phyloP scores from a whole-genome alignment of 2,888 invertebrate genomes.

The Phaedon cochleariae region DNA sequence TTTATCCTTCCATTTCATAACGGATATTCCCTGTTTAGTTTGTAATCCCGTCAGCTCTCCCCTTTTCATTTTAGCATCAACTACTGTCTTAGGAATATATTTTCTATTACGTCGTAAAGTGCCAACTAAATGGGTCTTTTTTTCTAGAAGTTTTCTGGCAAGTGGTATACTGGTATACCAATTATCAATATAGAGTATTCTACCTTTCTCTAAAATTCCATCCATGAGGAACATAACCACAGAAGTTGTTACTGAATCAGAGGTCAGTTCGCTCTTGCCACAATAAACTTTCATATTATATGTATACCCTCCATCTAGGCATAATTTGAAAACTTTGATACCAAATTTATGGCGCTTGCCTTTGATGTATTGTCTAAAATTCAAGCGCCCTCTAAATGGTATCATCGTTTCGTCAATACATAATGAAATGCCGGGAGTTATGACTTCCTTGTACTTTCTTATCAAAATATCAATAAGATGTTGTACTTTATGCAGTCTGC shows the following conservation, averaged over 20 bases:
- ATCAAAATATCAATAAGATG: conserved; percentile 5
- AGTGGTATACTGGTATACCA: conserved; percentile 4
- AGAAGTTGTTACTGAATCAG: neutral
- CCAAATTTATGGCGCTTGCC: neutral
- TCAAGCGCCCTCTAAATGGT: neutral
- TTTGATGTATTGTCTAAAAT: conserved; percentile 13
- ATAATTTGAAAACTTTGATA: conserved; percentile 9
- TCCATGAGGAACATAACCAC: conserved; percentile 4
- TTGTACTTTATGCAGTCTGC: conserved; percentile 6
- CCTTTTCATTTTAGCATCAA: conserved; percentile 13
- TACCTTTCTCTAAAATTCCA: neutral
- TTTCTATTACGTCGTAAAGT: conserved; percentile 5
- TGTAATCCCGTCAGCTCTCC: conserved; percentile 14
- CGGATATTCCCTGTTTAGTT: conserved; percentile 6
- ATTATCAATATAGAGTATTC: neutral
- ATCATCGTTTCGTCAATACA: conserved; percentile 15
- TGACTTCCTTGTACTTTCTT: conserved; percentile 7
- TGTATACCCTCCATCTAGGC: neutral
- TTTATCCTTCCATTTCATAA: conserved; percentile 9
- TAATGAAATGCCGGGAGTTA: neutral
- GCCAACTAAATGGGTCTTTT: conserved; percentile 2
- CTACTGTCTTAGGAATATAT: conserved; percentile 9
- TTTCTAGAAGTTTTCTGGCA: neutral
- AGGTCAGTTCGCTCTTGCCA: conserved; percentile 3
- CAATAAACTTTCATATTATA: conserved; percentile 11